Percentiles rank a stretch among this genome's conserved stretches.
Evolutionary conservation across 1,140 invertebrate species (phyloP).

Genomic region (Caenorhabditis briggsae): DNA sequence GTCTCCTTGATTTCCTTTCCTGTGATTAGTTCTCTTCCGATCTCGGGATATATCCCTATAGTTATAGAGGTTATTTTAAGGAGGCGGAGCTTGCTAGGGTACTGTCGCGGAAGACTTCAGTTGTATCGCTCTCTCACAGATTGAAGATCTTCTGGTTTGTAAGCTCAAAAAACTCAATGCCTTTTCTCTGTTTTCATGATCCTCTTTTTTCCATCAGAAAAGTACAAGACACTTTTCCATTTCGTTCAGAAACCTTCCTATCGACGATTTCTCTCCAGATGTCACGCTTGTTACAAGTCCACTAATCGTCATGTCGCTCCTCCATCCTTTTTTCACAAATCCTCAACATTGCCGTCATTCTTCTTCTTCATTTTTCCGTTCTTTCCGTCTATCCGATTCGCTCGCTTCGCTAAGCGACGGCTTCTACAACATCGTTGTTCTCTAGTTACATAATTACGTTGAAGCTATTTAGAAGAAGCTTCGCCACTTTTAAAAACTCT

Average conservation of each 20-base stretch:
- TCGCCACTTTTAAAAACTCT: not conserved
- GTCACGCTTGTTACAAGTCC: constrained; percentile 50
- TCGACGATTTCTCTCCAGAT: not conserved
- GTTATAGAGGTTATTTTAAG: not conserved
- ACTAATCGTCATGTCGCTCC: constrained; percentile 52
- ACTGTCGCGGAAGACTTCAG: not conserved
- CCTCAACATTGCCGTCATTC: constrained; percentile 7
- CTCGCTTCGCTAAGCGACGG: not conserved
- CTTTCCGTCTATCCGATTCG: constrained; percentile 23
- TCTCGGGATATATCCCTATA: not conserved
- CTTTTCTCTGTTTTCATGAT: too few species aligned
- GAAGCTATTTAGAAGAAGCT: constrained; percentile 17
- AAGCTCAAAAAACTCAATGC: too few species aligned
- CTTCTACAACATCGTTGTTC: not conserved
- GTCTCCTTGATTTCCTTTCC: constrained; percentile 5
- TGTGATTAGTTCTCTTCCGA: not conserved
- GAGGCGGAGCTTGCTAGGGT: not conserved
- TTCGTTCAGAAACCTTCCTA: not conserved
- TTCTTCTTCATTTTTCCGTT: constrained; percentile 15
- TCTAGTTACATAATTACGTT: constrained; percentile 45
- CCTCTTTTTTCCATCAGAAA: not conserved
- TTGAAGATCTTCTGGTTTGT: too few species aligned
- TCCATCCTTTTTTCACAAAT: not conserved
- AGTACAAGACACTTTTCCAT: not conserved
- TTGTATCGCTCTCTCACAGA: not conserved